Evolutionary conservation across 2,888 invertebrate species (phyloP).

Genomic region (Tachina grossa): DNA sequence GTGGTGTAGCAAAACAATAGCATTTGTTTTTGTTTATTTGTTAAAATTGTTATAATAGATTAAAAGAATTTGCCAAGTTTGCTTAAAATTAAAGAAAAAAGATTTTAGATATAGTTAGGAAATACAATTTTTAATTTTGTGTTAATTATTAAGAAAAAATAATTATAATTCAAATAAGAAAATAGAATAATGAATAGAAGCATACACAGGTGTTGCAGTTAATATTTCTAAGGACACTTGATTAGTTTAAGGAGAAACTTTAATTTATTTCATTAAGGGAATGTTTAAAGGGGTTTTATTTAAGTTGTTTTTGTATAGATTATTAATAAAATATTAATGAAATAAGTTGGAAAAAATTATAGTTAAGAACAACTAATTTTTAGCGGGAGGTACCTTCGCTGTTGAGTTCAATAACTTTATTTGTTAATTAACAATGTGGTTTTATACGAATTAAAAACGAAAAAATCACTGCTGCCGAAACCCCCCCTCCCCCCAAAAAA

Average conservation of each 20-base stretch:
- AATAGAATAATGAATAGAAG: conserved; percentile 36
- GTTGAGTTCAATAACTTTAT: conserved; percentile 74
- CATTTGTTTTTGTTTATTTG: conserved; percentile 35
- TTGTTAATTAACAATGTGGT: conserved; percentile 57
- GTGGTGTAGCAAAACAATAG: conserved; percentile 61
- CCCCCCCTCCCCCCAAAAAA: too few species aligned
- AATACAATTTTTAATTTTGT: conserved; percentile 13
- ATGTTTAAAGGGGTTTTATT: conserved; percentile 25
- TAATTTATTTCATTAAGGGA: conserved; percentile 31
- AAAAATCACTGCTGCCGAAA: conserved; percentile 27
- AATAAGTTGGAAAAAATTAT: conserved; percentile 37
- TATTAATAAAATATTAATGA: conserved; percentile 40
- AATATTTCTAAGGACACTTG: conserved; percentile 31
- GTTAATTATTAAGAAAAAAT: conserved; percentile 15
- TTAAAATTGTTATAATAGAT: conserved; percentile 67
- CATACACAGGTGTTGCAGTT: conserved; percentile 65
- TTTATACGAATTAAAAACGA: conserved; percentile 3
- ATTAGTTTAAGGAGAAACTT: conserved; percentile 35
- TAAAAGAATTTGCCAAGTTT: conserved; percentile 23
- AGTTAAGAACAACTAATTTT: conserved; percentile 34
- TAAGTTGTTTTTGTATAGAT: neutral
- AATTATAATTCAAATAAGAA: neutral
- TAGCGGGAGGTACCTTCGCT: conserved; percentile 74
- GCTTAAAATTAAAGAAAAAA: conserved; percentile 17
- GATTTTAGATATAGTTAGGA: conserved; percentile 29